phyloP scores from a whole-genome alignment of 2,797 vertebrate genomes.

The Lateolabrax maculatus region DNA sequence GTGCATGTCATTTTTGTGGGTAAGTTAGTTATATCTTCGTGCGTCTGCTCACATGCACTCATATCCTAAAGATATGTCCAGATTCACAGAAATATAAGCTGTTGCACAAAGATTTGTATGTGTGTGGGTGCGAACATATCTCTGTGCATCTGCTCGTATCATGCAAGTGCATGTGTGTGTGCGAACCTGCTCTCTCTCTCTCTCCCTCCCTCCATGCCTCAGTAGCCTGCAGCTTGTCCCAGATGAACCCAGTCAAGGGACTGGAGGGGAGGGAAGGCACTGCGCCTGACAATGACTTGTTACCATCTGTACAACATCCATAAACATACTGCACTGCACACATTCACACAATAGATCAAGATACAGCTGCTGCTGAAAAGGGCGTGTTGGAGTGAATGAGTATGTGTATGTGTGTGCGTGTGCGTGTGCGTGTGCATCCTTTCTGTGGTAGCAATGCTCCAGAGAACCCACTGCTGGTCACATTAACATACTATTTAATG shows the following conservation, averaged over 20 bases:
- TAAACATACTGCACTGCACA: conserved; percentile 72
- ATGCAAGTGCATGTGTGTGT: conserved; percentile 23
- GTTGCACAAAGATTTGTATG: neutral
- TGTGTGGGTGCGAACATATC: neutral
- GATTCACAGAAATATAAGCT: neutral
- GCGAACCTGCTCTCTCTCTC: conserved; percentile 35
- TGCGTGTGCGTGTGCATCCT: conserved; percentile 30
- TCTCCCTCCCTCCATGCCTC: conserved; percentile 38
- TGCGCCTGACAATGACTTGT: conserved; percentile 75
- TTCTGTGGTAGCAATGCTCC: conserved; percentile 64
- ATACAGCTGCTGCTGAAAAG: conserved; percentile 63
- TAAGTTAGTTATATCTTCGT: neutral
- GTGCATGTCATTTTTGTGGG: conserved; percentile 10
- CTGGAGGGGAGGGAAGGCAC: conserved; percentile 41
- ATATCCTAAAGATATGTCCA: neutral
- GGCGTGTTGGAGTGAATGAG: conserved; percentile 43
- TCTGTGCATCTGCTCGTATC: conserved; percentile 11
- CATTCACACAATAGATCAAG: conserved; percentile 71
- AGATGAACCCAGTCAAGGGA: conserved; percentile 67
- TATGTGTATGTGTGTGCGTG: conserved; percentile 3
- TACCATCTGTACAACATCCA: conserved; percentile 79
- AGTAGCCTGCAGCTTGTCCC: conserved; percentile 73
- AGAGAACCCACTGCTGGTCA: conserved; percentile 71
- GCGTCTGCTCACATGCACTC: conserved; percentile 1
- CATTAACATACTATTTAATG: conserved; percentile 80